Conservation (phyloP, 2,888 invertebrate species). For the Platycnemis pennipes region DNA sequence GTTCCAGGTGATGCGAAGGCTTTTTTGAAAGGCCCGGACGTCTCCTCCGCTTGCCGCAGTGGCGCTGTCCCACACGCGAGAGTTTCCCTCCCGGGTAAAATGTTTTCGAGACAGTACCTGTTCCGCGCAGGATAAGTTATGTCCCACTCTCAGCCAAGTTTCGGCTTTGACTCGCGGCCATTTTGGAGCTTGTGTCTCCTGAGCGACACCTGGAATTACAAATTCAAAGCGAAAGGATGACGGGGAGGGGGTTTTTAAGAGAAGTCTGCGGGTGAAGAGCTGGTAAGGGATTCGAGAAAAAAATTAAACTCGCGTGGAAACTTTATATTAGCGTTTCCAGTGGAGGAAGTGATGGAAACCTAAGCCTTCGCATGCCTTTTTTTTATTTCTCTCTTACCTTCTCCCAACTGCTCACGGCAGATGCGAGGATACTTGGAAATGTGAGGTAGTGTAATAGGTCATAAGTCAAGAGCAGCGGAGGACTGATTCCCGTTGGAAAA, state of each 20-base stretch:
- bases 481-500: not conserved
- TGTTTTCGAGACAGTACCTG: not conserved
- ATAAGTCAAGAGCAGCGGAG: not conserved
- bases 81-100: not conserved
- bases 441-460: not conserved
- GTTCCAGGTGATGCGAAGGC: not conserved
- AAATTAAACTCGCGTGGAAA: not conserved
- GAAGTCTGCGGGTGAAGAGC: not conserved
- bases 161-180: constrained; percentile 11
- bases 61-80: too few relatives aligned
- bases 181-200: not conserved
- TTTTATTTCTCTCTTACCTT: not conserved
- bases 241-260: not conserved
- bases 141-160: not conserved
- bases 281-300: not conserved
- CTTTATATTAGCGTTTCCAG: not conserved
- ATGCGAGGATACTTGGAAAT: not conserved
- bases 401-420: not conserved
- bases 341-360: not conserved
- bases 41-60: not conserved
- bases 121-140: not conserved
- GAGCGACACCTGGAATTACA: not conserved
- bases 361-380: not conserved
- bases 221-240: constrained; percentile 3
- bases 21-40: not conserved